phyloP scores from a whole-genome alignment of 2,113 vertebrate genomes.

The Sinocyclocheilus grahami region DNA sequence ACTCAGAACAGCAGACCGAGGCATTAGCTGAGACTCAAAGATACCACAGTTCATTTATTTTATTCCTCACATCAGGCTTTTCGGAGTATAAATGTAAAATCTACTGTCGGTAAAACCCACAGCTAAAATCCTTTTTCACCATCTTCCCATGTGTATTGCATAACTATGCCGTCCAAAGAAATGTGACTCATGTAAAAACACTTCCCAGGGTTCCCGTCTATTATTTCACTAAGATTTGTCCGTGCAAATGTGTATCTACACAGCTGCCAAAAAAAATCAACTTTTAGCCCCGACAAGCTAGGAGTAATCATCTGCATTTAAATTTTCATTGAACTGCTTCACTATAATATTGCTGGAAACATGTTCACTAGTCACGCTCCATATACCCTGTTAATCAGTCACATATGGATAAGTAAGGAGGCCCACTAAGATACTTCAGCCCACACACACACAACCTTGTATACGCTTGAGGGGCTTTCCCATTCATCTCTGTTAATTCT shows the following conservation, averaged over 20 bases:
- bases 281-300: neutral
- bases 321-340: neutral
- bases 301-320: neutral
- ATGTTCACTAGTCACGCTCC: neutral
- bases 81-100: neutral
- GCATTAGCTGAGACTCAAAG: slow-evolving; percentile 1
- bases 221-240: neutral
- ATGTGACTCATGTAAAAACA: slow-evolving; percentile 28
- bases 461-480: neutral
- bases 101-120: neutral
- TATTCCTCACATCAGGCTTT: neutral
- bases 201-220: slow-evolving; percentile 9
- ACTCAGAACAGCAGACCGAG: slow-evolving; percentile 2
- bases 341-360: neutral
- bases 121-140: neutral
- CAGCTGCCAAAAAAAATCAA: neutral
- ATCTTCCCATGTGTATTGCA: slow-evolving; percentile 25
- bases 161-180: slow-evolving; percentile 11
- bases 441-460: slow-evolving; percentile 24
- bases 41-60: neutral
- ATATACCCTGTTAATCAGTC: neutral
- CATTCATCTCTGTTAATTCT: neutral
- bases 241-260: neutral
- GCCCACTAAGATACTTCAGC: neutral
- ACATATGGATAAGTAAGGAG: slow-evolving; percentile 1